Percentiles rank a stretch among this genome's conserved stretches.
These are phyloP conservation scores for Pithecia hirsuta DNA, from an alignment of 2,797 vertebrate genomes.

Conservation along the genomic window DNA sequence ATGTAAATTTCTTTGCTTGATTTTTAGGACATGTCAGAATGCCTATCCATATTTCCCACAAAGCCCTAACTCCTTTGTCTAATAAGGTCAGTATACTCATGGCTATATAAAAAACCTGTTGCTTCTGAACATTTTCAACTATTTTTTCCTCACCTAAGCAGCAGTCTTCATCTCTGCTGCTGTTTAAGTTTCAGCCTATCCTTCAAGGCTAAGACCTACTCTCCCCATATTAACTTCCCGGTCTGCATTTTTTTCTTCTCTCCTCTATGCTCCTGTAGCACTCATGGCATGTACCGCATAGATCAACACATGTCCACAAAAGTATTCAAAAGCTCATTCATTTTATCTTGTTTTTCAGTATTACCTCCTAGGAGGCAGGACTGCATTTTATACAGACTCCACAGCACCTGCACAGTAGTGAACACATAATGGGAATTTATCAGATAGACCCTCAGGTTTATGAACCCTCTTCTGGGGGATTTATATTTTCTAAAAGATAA, in stretches of 20 bases:
- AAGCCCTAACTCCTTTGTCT: not conserved
- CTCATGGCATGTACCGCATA: not conserved
- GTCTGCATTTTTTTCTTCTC: too few relatives aligned
- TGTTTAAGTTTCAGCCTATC: not conserved
- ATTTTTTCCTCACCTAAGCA: not conserved
- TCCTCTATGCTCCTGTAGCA: not conserved
- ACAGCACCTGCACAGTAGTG: not conserved
- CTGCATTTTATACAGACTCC: not conserved
- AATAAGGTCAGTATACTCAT: not conserved
- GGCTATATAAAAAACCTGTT: not conserved
- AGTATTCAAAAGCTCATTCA: not conserved
- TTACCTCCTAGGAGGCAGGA: not conserved
- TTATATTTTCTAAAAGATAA: slow-evolving; percentile 9
- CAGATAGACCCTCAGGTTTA: not conserved
- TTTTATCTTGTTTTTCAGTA: not conserved
- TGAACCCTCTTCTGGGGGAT: not conserved
- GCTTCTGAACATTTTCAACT: not conserved
- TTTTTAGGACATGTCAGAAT: not conserved
- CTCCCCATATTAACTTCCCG: not conserved
- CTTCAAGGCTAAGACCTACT: not conserved
- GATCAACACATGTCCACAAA: not conserved
- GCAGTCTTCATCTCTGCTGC: not conserved
- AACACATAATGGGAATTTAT: not conserved
- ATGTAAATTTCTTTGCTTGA: not conserved
- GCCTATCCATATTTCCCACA: not conserved